These are phyloP conservation scores for Macrobrachium nipponense DNA, from an alignment of 1,140 invertebrate species.

Conservation along the genomic window DNA sequence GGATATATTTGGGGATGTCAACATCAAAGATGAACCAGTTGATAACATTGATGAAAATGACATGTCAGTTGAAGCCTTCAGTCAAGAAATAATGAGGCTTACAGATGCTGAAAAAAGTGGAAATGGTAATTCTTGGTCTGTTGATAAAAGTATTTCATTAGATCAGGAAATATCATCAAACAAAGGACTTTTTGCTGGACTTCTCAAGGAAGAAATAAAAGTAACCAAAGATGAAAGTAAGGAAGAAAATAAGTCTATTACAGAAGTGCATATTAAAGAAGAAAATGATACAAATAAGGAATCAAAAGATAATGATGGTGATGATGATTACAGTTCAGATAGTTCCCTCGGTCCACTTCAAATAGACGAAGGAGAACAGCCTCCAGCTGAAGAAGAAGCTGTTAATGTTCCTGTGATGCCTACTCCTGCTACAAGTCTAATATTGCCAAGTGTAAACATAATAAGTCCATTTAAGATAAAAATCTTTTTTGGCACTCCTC, in stretches of 20 bases:
- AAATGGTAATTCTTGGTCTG: not conserved
- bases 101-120: slow-evolving; percentile 3
- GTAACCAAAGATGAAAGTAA: slow-evolving; percentile 24
- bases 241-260: too few relatives aligned
- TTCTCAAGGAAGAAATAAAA: slow-evolving; percentile 43
- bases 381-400: slow-evolving; percentile 19
- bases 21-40: slow-evolving; percentile 49
- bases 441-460: slow-evolving; percentile 47
- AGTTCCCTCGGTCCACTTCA: slow-evolving; percentile 42
- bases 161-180: not conserved
- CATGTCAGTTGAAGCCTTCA: slow-evolving; percentile 52
- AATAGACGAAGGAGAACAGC: slow-evolving; percentile 38
- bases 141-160: not conserved
- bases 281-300: too few relatives aligned
- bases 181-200: slow-evolving; percentile 47
- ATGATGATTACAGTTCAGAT: slow-evolving; percentile 35
- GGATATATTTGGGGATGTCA: slow-evolving; percentile 53
- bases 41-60: slow-evolving; percentile 37
- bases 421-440: not conserved
- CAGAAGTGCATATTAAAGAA: too few relatives aligned
- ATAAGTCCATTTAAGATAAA: slow-evolving; percentile 56
- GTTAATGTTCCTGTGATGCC: not conserved
- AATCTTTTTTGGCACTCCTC: slow-evolving; percentile 39
- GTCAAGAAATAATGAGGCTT: slow-evolving; percentile 41
- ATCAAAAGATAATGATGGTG: too few relatives aligned